A percentile compares a stretch with the other conserved stretches of the same genome.
phyloP scores from a whole-genome alignment of 2,113 vertebrate genomes.

The Ammodytes marinus region DNA sequence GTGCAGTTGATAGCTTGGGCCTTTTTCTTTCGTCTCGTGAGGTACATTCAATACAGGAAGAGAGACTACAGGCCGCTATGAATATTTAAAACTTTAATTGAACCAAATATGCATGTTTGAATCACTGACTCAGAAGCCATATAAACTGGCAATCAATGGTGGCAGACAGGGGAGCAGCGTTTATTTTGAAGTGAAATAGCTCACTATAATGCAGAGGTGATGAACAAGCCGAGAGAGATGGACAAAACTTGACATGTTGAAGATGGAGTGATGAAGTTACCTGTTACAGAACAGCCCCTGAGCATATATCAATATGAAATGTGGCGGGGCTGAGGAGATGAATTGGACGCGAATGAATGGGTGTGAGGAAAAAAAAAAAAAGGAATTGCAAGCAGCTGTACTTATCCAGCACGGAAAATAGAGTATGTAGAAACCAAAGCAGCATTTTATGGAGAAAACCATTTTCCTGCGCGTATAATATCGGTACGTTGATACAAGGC shows the following conservation, averaged over 20 bases:
- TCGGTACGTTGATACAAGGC: slow-evolving; percentile 55
- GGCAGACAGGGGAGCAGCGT: slow-evolving; percentile 25
- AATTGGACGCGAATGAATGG: slow-evolving; percentile 65
- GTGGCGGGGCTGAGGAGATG: slow-evolving; percentile 70
- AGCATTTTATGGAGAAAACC: slow-evolving; percentile 63
- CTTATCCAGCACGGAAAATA: slow-evolving; percentile 56
- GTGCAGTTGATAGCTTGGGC: not conserved
- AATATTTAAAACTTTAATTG: slow-evolving; percentile 69
- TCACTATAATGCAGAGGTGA: slow-evolving; percentile 54
- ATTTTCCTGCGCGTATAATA: slow-evolving; percentile 59
- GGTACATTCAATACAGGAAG: slow-evolving; percentile 5
- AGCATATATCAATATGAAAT: slow-evolving; percentile 73
- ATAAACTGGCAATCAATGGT: slow-evolving; percentile 55
- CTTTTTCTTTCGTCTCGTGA: slow-evolving; percentile 42
- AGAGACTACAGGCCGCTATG: slow-evolving; percentile 20
- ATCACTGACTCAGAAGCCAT: slow-evolving; percentile 53
- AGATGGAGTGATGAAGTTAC: slow-evolving; percentile 74
- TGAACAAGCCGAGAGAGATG: slow-evolving; percentile 58
- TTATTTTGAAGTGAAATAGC: slow-evolving; percentile 60
- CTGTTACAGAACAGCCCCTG: slow-evolving; percentile 67
- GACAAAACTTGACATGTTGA: slow-evolving; percentile 63
- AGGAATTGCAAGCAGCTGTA: slow-evolving; percentile 46
- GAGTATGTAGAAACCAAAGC: slow-evolving; percentile 52
- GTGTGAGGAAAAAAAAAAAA: slow-evolving; percentile 26
- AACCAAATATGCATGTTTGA: slow-evolving; percentile 58